Base-by-base conservation (phyloP, 2,888 invertebrate genomes). In the Lasioglossum calceatum region DNA sequence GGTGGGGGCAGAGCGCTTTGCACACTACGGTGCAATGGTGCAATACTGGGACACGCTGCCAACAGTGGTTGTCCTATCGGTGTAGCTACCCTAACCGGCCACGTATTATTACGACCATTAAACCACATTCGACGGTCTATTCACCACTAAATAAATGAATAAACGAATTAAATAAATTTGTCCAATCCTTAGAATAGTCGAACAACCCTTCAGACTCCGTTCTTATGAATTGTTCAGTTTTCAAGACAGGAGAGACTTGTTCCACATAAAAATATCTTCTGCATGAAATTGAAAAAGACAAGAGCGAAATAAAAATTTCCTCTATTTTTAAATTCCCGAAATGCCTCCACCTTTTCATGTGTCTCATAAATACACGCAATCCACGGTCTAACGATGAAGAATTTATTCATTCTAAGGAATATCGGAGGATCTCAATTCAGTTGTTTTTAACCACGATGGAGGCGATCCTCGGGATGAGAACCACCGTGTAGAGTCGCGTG, bases 401-500 rank as follows among this genome's bases (percentile, higher is more conserved):
- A 50, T 50, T 50, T 50, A 19, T 50, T 50, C 19, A 50, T 5
- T 23, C 54, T 3, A 8, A 8, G 54, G n/a, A n/a, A 1, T 19
- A 19, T 10, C 23, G 39, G 7, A n/a, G 70, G 23, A 70, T 70
- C 70, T 39, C 4, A n/a, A 39, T n/a, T 70, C 39, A 0, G 0
- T 39, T 36, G 39, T 12, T 39, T 70, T 10, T 0, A n/a, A 27
- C 14, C 0, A 5, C 4, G 7, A 8, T 23, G 44, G 67, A 36
- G 8, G 5, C 27, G 78, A 70, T 85, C 73, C 75, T 10, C 42
- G 50, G 32, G 85, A 89, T 93, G 93, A 93, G 93, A 93, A 93
- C 93, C 93, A 77, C 88, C 89, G 88, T 79, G 78, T 85, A 88
- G 92, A 95, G 95, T 95, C 95, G 95, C 94, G 94, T 93, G 94